Conservation (phyloP, 2,113 vertebrate genomes). For the Girardinichthys multiradiatus region DNA sequence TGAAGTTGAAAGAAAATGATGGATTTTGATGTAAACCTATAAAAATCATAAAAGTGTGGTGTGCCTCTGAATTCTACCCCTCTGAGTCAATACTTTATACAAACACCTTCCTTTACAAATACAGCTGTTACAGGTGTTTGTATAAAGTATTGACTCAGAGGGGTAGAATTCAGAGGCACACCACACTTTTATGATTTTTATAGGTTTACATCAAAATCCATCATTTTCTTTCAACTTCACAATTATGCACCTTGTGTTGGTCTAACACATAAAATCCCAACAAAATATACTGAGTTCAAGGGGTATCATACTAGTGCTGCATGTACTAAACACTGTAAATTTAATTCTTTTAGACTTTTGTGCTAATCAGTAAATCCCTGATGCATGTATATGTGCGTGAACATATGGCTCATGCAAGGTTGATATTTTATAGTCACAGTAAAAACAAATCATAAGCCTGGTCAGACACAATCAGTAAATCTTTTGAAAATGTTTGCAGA, state of each 20-base stretch:
- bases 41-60: too few relatives aligned
- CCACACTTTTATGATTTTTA: neutral
- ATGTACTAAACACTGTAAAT: too few relatives aligned
- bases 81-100: too few relatives aligned
- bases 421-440: slow-evolving; percentile 14
- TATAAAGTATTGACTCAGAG: neutral
- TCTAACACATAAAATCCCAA: too few relatives aligned
- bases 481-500: slow-evolving; percentile 38
- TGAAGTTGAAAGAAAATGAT: too few relatives aligned
- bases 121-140: neutral
- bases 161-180: neutral
- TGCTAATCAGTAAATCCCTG: neutral
- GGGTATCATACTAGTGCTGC: too few relatives aligned
- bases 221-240: neutral
- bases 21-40: too few relatives aligned
- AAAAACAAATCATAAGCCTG: slow-evolving; percentile 39
- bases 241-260: neutral
- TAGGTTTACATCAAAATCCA: too few relatives aligned
- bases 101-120: too few relatives aligned
- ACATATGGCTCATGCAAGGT: slow-evolving; percentile 10
- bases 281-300: too few relatives aligned
- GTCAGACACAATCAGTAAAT: slow-evolving; percentile 39
- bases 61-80: too few relatives aligned
- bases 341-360: too few relatives aligned
- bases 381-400: neutral